Evolutionary conservation across 2,797 vertebrate species (phyloP).

Genomic region (Pseudocheirus occidentalis): DNA sequence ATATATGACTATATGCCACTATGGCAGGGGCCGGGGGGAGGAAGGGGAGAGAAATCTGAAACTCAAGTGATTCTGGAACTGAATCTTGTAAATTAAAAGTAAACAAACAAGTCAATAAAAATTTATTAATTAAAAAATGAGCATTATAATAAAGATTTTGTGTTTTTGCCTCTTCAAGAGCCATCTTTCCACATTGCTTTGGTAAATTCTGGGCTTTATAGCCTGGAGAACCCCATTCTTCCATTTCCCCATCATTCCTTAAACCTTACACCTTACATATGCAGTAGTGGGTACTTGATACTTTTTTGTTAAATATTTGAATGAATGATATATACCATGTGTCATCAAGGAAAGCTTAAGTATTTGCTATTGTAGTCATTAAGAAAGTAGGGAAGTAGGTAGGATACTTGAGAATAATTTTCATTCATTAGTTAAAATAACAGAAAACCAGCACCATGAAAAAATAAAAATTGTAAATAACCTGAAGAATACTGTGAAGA

Average conservation of each 20-base stretch:
- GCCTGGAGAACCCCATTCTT: background rate
- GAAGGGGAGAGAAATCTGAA: too few species aligned
- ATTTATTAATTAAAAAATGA: background rate
- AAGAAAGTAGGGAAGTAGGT: background rate
- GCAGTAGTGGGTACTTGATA: background rate
- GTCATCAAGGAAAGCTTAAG: background rate
- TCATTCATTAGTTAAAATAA: background rate
- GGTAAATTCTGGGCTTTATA: background rate
- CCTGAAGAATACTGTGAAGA: background rate
- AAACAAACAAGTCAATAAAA: too few species aligned
- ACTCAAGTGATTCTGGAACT: too few species aligned
- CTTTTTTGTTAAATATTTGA: background rate
- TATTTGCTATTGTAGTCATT: background rate
- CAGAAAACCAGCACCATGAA: background rate
- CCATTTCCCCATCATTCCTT: background rate
- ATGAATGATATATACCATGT: background rate
- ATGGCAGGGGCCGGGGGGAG: too few species aligned
- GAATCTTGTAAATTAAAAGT: too few species aligned
- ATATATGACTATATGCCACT: too few species aligned
- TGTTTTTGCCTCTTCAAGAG: background rate
- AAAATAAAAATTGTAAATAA: background rate
- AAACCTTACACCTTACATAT: background rate
- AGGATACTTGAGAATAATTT: background rate
- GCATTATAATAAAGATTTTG: background rate
- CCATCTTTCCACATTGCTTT: background rate